Evolutionary conservation across 2,797 vertebrate genomes (phyloP).

Genomic region (Salarias fasciatus): DNA sequence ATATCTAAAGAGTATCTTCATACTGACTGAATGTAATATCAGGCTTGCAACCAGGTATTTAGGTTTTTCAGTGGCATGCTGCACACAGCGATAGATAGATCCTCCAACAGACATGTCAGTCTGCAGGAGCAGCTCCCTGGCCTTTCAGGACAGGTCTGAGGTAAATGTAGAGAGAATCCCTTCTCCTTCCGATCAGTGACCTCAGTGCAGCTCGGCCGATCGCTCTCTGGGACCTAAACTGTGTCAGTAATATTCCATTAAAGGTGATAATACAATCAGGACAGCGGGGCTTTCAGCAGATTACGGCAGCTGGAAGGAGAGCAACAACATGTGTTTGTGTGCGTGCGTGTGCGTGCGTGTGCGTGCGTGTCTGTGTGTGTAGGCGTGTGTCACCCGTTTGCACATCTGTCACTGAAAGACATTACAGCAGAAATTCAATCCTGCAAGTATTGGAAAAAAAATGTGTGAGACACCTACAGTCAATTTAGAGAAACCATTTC

Average conservation of each 20-base stretch:
- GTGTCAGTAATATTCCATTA: slow-evolving; percentile 77
- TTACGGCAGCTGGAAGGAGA: slow-evolving; percentile 61
- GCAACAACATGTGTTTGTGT: slow-evolving; percentile 49
- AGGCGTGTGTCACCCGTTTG: slow-evolving; percentile 31
- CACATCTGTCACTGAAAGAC: slow-evolving; percentile 60
- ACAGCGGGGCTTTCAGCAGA: slow-evolving; percentile 70
- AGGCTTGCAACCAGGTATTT: no score
- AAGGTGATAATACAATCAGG: slow-evolving; percentile 77
- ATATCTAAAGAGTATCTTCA: no score
- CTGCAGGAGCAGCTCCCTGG: not conserved
- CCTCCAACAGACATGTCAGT: no score
- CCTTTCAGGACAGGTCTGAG: not conserved
- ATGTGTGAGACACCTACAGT: not conserved
- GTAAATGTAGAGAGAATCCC: not conserved
- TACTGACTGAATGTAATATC: no score
- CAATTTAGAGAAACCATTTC: no score
- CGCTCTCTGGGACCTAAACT: slow-evolving; percentile 45
- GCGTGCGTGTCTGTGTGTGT: slow-evolving; percentile 9
- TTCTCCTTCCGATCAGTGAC: slow-evolving; percentile 13
- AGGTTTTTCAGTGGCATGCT: no score
- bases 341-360: slow-evolving; percentile 7
- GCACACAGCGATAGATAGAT: no score
- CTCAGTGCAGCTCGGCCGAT: slow-evolving; percentile 1
- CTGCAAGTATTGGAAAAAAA: slow-evolving; percentile 10
- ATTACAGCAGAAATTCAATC: slow-evolving; percentile 44